Evolutionary conservation across 2,888 invertebrate genomes (phyloP).

Genomic region (Odontocerum albicorne): DNA sequence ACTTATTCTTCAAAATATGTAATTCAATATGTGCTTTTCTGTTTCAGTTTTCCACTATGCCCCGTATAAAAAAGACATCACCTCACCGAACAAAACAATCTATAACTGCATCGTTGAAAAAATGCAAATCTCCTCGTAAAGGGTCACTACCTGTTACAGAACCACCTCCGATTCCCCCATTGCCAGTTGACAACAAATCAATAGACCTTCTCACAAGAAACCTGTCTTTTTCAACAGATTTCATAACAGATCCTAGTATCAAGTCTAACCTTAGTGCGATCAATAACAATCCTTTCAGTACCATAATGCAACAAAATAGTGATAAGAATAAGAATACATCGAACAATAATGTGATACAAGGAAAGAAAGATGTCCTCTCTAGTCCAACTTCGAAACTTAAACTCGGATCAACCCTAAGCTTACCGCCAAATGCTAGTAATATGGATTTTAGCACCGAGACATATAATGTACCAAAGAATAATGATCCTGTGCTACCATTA

Average conservation of each 20-base stretch:
- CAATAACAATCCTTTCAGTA: conserved; percentile 45
- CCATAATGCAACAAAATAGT: conserved; percentile 13
- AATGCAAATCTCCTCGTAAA: conserved; percentile 49
- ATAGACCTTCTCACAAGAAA: conserved; percentile 54
- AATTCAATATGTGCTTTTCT: conserved; percentile 22
- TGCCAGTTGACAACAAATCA: conserved; percentile 46
- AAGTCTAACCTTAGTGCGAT: conserved; percentile 49
- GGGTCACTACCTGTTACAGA: conserved; percentile 41
- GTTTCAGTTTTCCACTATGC: conserved; percentile 65
- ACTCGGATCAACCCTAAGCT: conserved; percentile 31
- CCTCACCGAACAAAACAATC: conserved; percentile 51
- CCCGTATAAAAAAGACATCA: conserved; percentile 57
- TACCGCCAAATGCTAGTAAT: conserved; percentile 29
- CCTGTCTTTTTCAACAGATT: conserved; percentile 55
- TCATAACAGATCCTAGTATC: conserved; percentile 39
- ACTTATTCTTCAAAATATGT: conserved; percentile 1
- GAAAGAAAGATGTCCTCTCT: conserved; percentile 30
- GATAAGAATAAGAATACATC: conserved; percentile 17
- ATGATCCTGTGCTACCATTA: conserved; percentile 46
- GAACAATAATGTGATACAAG: conserved; percentile 31
- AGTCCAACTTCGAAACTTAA: conserved; percentile 29
- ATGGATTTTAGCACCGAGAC: conserved; percentile 42
- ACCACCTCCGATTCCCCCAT: conserved; percentile 39
- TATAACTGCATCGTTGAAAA: conserved; percentile 51
- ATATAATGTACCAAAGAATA: conserved; percentile 54